These are phyloP conservation scores for Sebastes glaucus DNA, from an alignment of 2,797 vertebrate genomes.

Conservation along the genomic window DNA sequence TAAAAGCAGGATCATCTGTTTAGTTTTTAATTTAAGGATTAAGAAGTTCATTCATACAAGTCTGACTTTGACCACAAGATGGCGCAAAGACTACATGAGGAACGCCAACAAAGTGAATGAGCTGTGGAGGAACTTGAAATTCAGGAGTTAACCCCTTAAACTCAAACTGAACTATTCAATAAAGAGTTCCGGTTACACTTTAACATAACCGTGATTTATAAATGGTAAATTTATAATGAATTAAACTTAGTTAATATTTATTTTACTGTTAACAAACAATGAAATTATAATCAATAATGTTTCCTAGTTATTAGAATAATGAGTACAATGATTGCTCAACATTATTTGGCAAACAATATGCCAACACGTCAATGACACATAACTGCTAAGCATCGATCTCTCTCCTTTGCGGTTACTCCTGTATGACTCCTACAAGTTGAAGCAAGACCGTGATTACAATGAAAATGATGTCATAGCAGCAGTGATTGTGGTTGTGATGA, in stretches of 20 bases:
- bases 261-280: too few species aligned
- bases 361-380: too few species aligned
- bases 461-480: not conserved
- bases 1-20: not conserved
- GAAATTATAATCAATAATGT: too few species aligned
- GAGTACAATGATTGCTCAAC: too few species aligned
- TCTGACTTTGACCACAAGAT: conserved; percentile 57
- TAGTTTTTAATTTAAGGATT: not conserved
- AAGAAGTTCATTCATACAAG: not conserved
- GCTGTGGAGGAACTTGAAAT: conserved; percentile 6
- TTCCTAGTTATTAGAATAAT: too few species aligned
- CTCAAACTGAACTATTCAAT: not conserved
- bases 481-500: too few species aligned
- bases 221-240: too few species aligned
- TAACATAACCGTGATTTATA: too few species aligned
- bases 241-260: too few species aligned
- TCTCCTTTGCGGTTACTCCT: not conserved
- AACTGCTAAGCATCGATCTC: too few species aligned
- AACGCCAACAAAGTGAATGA: not conserved
- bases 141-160: not conserved
- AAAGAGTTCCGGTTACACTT: not conserved
- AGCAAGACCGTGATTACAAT: not conserved
- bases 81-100: conserved; percentile 35
- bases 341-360: too few species aligned
- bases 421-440: not conserved